phyloP scores from a whole-genome alignment of 2,797 vertebrate species.

The Phoeniculus purpureus region DNA sequence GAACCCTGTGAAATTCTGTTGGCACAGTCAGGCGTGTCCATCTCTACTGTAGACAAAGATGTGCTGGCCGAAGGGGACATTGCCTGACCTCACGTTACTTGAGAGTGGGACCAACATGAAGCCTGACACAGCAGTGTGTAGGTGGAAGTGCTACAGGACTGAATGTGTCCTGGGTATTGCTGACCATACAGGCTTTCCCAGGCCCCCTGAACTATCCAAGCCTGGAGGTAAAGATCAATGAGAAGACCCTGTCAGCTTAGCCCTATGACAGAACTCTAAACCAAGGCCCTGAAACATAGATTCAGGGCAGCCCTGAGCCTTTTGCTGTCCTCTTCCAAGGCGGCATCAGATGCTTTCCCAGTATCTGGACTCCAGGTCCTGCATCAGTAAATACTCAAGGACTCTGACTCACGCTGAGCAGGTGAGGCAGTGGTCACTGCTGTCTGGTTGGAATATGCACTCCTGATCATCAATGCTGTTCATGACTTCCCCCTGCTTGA shows the following conservation, averaged over 20 bases:
- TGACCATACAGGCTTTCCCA: neutral
- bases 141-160: neutral
- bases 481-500: neutral
- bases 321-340: neutral
- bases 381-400: neutral
- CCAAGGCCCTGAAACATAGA: neutral
- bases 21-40: neutral
- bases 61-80: neutral
- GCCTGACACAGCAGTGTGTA: neutral
- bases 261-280: neutral
- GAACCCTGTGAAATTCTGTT: neutral
- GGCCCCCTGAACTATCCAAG: neutral
- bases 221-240: neutral
- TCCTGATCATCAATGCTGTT: neutral
- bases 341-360: neutral
- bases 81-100: neutral
- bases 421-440: neutral
- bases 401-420: neutral
- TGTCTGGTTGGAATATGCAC: rapidly evolving
- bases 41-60: neutral
- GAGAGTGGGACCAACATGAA: neutral
- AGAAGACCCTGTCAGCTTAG: neutral
- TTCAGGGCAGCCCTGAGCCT: neutral
- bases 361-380: rapidly evolving
- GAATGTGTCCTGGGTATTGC: rapidly evolving